These are phyloP conservation scores for Crotalus tigris DNA, from an alignment of 2,113 vertebrate genomes.

Conservation along the genomic window DNA sequence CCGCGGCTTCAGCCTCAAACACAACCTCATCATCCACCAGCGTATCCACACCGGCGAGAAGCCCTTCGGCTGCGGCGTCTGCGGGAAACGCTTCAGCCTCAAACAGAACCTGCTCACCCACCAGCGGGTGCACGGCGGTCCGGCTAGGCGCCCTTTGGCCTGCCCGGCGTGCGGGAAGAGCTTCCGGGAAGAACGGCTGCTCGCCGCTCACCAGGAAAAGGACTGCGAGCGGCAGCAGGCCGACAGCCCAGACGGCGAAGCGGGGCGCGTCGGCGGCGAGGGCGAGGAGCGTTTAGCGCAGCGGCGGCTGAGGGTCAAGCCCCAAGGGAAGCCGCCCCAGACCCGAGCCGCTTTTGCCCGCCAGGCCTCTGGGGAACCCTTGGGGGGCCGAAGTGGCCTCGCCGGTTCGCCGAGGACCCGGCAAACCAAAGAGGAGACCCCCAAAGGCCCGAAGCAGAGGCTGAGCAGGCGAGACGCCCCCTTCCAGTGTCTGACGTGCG, in stretches of 20 bases:
- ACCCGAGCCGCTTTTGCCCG: not conserved
- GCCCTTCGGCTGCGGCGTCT: constrained; percentile 4
- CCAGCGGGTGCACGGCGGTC: not conserved
- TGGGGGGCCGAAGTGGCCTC: not conserved
- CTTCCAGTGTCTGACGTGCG: constrained; percentile 15
- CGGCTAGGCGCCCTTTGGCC: not conserved
- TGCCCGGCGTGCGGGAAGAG: not conserved
- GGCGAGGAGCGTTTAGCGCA: not conserved
- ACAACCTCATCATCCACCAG: constrained; percentile 35
- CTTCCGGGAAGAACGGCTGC: constrained; percentile 22
- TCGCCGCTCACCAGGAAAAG: not conserved
- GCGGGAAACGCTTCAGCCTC: constrained; percentile 29
- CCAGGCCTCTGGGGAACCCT: not conserved
- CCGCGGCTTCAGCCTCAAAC: constrained; percentile 23
- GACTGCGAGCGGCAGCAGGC: not conserved
- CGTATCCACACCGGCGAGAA: constrained; percentile 27
- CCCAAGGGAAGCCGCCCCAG: not conserved
- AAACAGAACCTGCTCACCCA: constrained; percentile 28
- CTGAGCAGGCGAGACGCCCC: not conserved
- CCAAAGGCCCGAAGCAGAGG: not conserved
- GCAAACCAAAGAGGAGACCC: not conserved
- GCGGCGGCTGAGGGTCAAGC: not conserved
- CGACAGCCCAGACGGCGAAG: not conserved
- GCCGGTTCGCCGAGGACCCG: not conserved
- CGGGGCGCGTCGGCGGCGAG: not conserved